phyloP scores from a whole-genome alignment of 2,113 vertebrate species.

The Carassius carassius region DNA sequence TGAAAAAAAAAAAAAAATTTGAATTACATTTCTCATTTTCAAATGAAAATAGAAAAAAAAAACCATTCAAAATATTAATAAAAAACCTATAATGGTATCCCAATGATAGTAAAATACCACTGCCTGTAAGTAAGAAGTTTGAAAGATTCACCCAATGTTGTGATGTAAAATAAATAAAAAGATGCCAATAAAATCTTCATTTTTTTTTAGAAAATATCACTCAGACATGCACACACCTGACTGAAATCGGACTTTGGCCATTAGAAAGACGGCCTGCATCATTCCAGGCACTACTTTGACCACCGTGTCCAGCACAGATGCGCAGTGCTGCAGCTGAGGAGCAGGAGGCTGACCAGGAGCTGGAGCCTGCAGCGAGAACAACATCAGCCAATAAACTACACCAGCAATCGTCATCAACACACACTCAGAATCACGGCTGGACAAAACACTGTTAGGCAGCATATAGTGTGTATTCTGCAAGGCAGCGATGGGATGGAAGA shows the following conservation, averaged over 20 bases:
- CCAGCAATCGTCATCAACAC: not conserved
- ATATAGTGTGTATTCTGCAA: not conserved
- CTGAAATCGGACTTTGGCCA: conserved; percentile 90
- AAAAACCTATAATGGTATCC: not conserved
- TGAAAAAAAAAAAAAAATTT: not conserved
- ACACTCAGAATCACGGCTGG: not conserved
- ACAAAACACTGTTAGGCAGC: not conserved
- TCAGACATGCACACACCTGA: conserved; percentile 77
- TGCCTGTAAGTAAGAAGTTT: not conserved
- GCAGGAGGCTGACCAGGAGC: conserved; percentile 80
- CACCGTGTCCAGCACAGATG: conserved; percentile 86
- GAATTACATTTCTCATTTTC: not conserved
- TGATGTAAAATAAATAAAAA: not conserved
- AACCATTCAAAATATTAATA: not conserved
- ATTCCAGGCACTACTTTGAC: conserved; percentile 90
- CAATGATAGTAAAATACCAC: not conserved
- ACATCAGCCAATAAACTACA: not conserved
- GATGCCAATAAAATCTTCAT: not conserved
- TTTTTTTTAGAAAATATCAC: not conserved
- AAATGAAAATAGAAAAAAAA: not conserved
- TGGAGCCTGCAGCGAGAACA: conserved; percentile 75
- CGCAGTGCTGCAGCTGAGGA: conserved; percentile 85
- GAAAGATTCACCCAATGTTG: not conserved
- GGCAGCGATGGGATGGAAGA: conserved; percentile 53
- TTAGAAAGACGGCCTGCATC: conserved; percentile 84